Conservation (phyloP, 2,888 invertebrate genomes). For the Carterocephalus palaemon region DNA sequence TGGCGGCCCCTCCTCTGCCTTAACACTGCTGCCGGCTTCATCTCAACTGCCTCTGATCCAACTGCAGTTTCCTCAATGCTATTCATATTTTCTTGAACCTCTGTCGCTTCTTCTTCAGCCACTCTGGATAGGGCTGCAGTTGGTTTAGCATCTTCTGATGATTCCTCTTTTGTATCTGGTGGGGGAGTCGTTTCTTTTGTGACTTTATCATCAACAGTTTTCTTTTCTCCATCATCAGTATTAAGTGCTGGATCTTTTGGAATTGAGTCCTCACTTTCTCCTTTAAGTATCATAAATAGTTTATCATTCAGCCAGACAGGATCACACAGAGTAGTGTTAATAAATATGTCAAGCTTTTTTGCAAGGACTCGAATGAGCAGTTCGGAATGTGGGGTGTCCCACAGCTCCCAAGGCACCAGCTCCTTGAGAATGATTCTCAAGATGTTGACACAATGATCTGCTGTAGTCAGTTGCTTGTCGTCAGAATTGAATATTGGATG, state of each 20-base stretch:
- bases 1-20: conserved; percentile 63
- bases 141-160: conserved; percentile 28
- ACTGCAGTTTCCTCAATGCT: conserved; percentile 25
- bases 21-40: conserved; percentile 60
- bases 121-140: conserved; percentile 21
- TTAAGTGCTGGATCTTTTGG: conserved; percentile 14
- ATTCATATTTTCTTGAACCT: not conserved
- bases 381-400: conserved; percentile 83
- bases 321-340: conserved; percentile 67
- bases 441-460: conserved; percentile 80
- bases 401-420: conserved; percentile 82
- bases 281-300: conserved; percentile 48
- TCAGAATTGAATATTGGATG: conserved; percentile 52
- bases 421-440: conserved; percentile 80
- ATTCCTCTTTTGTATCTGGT: conserved; percentile 5
- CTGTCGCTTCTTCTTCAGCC: not conserved
- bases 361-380: conserved; percentile 80
- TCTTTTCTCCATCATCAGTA: conserved; percentile 31
- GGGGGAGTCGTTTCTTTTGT: conserved; percentile 9
- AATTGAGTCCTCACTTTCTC: conserved; percentile 34
- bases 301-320: conserved; percentile 74
- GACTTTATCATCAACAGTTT: conserved; percentile 36
- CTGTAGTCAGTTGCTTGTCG: conserved; percentile 59
- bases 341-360: conserved; percentile 74
- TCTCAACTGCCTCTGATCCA: conserved; percentile 60